Conservation (phyloP, 2,888 invertebrate species). For the Vesta saturnalis region DNA sequence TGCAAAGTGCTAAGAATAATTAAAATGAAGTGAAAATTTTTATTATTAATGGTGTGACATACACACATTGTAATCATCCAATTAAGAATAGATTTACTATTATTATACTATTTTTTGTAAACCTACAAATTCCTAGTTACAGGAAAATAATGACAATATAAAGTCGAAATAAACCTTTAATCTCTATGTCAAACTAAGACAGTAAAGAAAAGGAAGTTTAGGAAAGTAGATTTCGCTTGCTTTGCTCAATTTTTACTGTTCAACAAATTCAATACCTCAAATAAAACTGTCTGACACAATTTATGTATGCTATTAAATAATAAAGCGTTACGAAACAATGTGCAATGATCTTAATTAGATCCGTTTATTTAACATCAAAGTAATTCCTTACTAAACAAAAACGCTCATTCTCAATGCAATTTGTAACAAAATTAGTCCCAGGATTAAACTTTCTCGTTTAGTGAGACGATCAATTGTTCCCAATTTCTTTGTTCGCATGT, state of each 20-base stretch:
- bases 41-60: too few species aligned
- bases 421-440: not conserved
- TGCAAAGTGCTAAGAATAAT: too few species aligned
- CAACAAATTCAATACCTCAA: constrained; percentile 21
- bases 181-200: constrained; percentile 31
- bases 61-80: too few species aligned
- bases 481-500: constrained; percentile 1
- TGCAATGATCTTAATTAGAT: constrained; percentile 1
- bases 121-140: not conserved
- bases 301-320: constrained; percentile 11
- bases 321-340: too few species aligned
- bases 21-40: too few species aligned
- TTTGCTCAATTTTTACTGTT: constrained; percentile 23
- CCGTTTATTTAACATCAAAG: not conserved
- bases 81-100: too few species aligned
- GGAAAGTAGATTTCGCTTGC: constrained; percentile 26
- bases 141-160: constrained; percentile 16
- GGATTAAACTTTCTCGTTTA: not conserved
- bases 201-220: constrained; percentile 21
- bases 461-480: not conserved
- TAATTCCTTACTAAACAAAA: not conserved
- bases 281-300: constrained; percentile 12
- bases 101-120: too few species aligned
- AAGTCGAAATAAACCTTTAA: constrained; percentile 30
- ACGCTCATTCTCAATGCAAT: not conserved